Evolutionary conservation across 1,140 invertebrate species (phyloP).

Genomic region (Drosophila sucinea): DNA sequence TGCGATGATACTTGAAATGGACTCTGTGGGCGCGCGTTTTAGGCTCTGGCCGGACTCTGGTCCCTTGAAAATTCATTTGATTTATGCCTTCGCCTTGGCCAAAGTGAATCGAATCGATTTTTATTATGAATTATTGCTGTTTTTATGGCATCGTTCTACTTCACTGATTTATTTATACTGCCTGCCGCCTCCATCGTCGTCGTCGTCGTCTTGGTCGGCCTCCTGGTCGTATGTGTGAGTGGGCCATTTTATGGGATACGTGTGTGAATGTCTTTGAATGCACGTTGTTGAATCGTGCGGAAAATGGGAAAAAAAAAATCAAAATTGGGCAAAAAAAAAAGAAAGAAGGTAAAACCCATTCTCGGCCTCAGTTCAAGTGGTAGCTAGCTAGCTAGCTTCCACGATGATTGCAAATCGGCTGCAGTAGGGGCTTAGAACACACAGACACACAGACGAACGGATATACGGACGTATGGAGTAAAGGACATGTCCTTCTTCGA

Average conservation of each 20-base stretch:
- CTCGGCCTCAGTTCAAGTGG: slow-evolving; percentile 15
- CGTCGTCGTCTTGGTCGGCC: neutral
- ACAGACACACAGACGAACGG: neutral
- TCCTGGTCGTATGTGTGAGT: slow-evolving; percentile 25
- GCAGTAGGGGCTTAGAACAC: neutral
- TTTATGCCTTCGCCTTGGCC: slow-evolving; percentile 53
- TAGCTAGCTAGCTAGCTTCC: slow-evolving; percentile 2
- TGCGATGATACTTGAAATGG: slow-evolving; percentile 23
- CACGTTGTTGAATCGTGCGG: slow-evolving; percentile 63
- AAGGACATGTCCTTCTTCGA: neutral
- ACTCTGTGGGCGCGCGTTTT: slow-evolving; percentile 37
- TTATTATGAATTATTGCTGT: slow-evolving; percentile 70
- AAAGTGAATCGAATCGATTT: slow-evolving; percentile 69
- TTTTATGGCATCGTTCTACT: slow-evolving; percentile 65
- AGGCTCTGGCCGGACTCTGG: slow-evolving; percentile 35
- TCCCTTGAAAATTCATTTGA: slow-evolving; percentile 52
- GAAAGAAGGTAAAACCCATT: slow-evolving; percentile 32
- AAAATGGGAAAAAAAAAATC: slow-evolving; percentile 63
- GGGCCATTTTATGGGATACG: slow-evolving; percentile 43
- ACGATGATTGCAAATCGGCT: slow-evolving; percentile 9
- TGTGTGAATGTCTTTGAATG: slow-evolving; percentile 57
- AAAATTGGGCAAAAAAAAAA: slow-evolving; percentile 39
- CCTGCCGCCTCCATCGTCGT: slow-evolving; percentile 6
- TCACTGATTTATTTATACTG: slow-evolving; percentile 58
- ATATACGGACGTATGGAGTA: neutral